Evolutionary conservation across 2,797 vertebrate genomes (phyloP).

Genomic region (Percopsis omiscomaycus): DNA sequence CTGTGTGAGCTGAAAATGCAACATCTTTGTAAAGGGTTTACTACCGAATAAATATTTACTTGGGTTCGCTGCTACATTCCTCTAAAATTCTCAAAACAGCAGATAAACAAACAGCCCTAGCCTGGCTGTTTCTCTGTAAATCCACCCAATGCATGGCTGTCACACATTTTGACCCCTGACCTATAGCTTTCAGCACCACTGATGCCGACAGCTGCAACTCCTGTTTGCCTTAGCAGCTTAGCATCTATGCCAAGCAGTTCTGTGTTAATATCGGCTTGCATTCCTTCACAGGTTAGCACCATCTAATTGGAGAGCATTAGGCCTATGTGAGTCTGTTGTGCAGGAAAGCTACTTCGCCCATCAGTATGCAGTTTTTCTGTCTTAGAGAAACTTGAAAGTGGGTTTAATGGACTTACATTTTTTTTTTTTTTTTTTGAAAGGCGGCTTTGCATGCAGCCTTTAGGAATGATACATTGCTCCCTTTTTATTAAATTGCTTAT

Average conservation of each 20-base stretch:
- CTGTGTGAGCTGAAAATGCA: too few relatives aligned
- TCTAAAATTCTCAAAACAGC: too few relatives aligned
- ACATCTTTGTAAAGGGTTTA: too few relatives aligned
- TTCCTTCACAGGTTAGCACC: neutral
- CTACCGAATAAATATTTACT: too few relatives aligned
- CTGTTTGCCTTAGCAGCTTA: neutral
- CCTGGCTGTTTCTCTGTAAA: neutral
- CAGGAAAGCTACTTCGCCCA: neutral
- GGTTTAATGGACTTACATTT: too few relatives aligned
- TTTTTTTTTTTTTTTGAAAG: too few relatives aligned
- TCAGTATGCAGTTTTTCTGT: neutral
- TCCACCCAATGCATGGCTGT: neutral
- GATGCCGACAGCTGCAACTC: neutral
- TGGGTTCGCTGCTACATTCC: too few relatives aligned
- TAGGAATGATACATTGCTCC: too few relatives aligned
- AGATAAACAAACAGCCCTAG: too few relatives aligned
- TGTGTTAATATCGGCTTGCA: neutral
- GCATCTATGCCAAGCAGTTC: slow-evolving; percentile 1
- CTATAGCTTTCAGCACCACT: neutral
- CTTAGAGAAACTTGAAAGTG: too few relatives aligned
- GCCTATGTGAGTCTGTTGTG: neutral
- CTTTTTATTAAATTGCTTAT: too few relatives aligned
- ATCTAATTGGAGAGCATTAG: neutral
- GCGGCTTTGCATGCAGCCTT: too few relatives aligned
- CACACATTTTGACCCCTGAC: neutral